These are phyloP conservation scores for Tetraodon nigroviridis DNA, from an alignment of 2,113 vertebrate species.

Conservation along the genomic window DNA sequence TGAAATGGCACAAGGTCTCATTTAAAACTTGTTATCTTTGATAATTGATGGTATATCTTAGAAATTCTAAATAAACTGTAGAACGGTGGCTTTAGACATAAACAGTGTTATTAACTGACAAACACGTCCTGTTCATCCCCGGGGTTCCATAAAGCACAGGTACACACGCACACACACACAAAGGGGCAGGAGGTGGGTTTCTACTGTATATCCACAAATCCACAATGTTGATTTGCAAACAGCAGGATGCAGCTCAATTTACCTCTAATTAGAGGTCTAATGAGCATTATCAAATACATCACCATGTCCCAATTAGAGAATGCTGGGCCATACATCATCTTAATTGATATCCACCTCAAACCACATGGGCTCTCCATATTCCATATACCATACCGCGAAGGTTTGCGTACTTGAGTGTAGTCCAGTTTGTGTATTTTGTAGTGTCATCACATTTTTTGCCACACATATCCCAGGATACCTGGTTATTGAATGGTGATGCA, in stretches of 20 bases:
- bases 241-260: slow-evolving; percentile 73
- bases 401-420: slow-evolving; percentile 29
- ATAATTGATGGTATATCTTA: too few relatives aligned
- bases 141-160: background rate
- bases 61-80: too few relatives aligned
- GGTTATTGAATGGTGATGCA: slow-evolving; percentile 70
- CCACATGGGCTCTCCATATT: slow-evolving; percentile 59
- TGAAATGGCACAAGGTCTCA: slow-evolving; percentile 21
- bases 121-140: background rate
- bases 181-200: slow-evolving; percentile 36
- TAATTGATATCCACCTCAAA: slow-evolving; percentile 74
- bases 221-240: slow-evolving; percentile 63
- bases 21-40: too few relatives aligned
- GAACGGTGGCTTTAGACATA: background rate
- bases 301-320: slow-evolving; percentile 78
- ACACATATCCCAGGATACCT: slow-evolving; percentile 59
- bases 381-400: slow-evolving; percentile 57
- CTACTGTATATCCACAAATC: slow-evolving; percentile 51
- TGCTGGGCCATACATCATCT: slow-evolving; percentile 73
- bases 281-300: slow-evolving; percentile 79
- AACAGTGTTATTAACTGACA: background rate
- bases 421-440: slow-evolving; percentile 39
- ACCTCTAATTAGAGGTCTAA: slow-evolving; percentile 75
- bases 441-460: slow-evolving; percentile 61
- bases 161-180: slow-evolving; percentile 4